Conservation (phyloP, 92 coral and sea anemone species). For the Paragorgia papillata region DNA sequence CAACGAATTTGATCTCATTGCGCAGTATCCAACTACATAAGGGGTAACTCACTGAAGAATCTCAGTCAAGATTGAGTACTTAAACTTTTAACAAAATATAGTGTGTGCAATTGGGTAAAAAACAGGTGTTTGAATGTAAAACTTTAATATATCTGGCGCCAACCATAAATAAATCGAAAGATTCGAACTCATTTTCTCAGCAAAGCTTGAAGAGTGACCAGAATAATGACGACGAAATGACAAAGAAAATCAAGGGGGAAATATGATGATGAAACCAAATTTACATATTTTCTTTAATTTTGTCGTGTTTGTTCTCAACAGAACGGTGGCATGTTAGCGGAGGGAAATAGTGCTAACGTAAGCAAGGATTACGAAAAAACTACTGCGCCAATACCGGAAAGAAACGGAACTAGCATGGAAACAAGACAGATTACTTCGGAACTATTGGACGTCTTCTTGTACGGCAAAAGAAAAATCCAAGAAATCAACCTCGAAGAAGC, state of each 20-base stretch:
- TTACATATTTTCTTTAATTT: too few relatives aligned
- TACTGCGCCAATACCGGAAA: neutral
- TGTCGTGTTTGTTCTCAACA: neutral
- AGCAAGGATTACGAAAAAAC: neutral
- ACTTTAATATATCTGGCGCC: neutral
- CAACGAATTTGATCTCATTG: too few relatives aligned
- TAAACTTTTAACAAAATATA: neutral
- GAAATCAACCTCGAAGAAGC: constrained; percentile 34
- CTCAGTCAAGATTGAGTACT: neutral
- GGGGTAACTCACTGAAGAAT: neutral
- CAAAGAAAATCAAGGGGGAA: too few relatives aligned
- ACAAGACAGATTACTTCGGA: constrained; percentile 28
- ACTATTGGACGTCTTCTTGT: constrained; percentile 24
- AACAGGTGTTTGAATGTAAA: neutral
- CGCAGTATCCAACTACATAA: too few relatives aligned
- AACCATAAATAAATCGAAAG: too few relatives aligned
- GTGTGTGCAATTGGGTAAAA: neutral
- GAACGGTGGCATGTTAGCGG: neutral
- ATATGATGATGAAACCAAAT: too few relatives aligned
- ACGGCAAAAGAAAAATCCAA: constrained; percentile 39
- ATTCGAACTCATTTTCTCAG: too few relatives aligned
- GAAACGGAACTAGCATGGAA: neutral
- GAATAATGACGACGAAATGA: too few relatives aligned
- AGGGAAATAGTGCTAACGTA: neutral
- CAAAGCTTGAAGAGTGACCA: too few relatives aligned